Base-by-base conservation (phyloP, 2,888 invertebrate species). In the Temnothorax ravouxi region DNA sequence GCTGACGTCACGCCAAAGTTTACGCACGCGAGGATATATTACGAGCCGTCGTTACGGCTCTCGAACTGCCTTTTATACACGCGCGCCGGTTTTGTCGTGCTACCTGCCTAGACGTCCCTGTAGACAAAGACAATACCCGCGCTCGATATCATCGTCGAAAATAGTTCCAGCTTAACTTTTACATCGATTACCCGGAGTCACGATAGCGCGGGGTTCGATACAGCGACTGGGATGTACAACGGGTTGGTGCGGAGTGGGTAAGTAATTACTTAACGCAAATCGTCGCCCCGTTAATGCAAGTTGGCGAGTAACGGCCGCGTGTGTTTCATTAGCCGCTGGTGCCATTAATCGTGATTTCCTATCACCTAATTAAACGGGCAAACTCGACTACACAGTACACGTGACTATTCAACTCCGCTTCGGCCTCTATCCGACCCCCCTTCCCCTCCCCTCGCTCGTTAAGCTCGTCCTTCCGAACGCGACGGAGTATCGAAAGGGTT, bases 331-430 rank as follows among this genome's bases (percentile, higher is more conserved):
- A 79, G 71, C 50, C 64, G 52, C 47, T 52, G 41, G 61, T 44
- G 59, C 67, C 59, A 84, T 86, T 90, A 89, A 88, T 83, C 86
- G 80, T 80, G 69, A 69, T 64, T n/a, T 66, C 83, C 79, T 84
- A 83, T 88, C 86, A 83, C 82, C 79, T 88, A 88, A 89, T 89
- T 87, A 88, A 90, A 86, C 77, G 77, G 74, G 59, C 72, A 38
- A 84, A 82, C 62, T 66, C 47, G 61, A 67, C 69, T 44, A 47
- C 84, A 71, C 29, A 29, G 29, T 29, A 44, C 83, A 74, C 84
- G 84, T 82, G 86, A 84, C 69, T 64, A 59, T 67, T 85, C 62
- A 44, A n/a, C 38, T 25, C 29, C 29, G 25, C 41, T 18, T 56
- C 41, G 8, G 56, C 56, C 34, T 11, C 59, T 52, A 13, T 29